Base-by-base conservation (phyloP, 1,140 invertebrate genomes). In the Halotydeus destructor region DNA sequence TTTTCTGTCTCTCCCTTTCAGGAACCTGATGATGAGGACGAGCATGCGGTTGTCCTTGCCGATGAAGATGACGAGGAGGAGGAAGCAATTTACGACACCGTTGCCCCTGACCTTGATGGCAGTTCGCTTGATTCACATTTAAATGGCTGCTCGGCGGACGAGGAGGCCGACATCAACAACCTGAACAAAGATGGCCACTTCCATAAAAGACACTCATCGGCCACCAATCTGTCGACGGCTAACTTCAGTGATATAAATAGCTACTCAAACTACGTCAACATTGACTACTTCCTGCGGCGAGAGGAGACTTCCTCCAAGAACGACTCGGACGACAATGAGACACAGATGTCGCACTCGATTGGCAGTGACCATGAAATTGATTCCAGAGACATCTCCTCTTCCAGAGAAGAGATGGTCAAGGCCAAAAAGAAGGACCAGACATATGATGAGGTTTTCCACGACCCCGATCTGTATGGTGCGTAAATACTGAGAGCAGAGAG, bases 201-300 rank as follows among this genome's bases (percentile, higher is more conserved):
- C n/a, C n/a, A n/a, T n/a, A n/a, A n/a, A 28, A 24, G 9, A 19
- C 28, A 25, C 16, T 24, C 8, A 5, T 6, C 33, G 33, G n/a
- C 5, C 6, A 19, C 14, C 14, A 34, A 34, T 33, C 25, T 31
- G 18, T 33, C 14, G 5, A 21, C 6, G 9, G 25, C 5, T 11
- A 24, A 22, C 6, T 38, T 11, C 19, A 14, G 21, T 4, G 45
- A 51, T 18, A 46, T 41, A 35, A 47, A 49, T 14, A 44, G 45
- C 11, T 49, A 45, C 44, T 40, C 55, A n/a, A 84, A 82, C 62
- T 84, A 83, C 62, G 78, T 83, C 56, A 83, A 84, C 59, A 83
- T 83, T 62, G 78, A 83, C 56, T 83, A 81, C 58, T 83, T 83
- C 53, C 71, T 83, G 54, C 69, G 76, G 74, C 79, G 60, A 69